Percentiles rank a stretch among this genome's conserved stretches.
These are phyloP conservation scores for Brachystomella parvula DNA, from an alignment of 1,140 invertebrate species.

Conservation along the genomic window DNA sequence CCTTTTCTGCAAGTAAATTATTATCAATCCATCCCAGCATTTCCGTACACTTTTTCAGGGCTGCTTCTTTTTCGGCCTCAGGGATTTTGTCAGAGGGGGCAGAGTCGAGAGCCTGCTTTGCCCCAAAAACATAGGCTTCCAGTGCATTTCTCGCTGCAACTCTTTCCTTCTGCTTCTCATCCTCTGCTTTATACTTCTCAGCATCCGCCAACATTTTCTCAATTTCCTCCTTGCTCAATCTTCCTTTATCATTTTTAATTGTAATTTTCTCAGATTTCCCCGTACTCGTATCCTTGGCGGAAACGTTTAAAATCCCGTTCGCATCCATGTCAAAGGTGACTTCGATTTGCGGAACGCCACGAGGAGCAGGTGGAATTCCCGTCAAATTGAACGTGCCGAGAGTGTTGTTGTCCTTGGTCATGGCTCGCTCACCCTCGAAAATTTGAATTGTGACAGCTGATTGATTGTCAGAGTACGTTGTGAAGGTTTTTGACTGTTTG, in stretches of 20 bases:
- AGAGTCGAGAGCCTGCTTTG: not conserved
- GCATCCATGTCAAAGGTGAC: too few relatives aligned
- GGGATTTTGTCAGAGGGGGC: conserved; percentile 45
- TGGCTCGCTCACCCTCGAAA: too few relatives aligned
- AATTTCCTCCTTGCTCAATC: conserved; percentile 81
- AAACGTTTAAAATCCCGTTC: conserved; percentile 72
- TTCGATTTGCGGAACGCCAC: too few relatives aligned
- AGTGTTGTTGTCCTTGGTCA: conserved; percentile 72
- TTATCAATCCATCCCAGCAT: conserved; percentile 46
- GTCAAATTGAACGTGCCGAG: conserved; percentile 67
- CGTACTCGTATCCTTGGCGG: conserved; percentile 65
- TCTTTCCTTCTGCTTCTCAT: too few relatives aligned
- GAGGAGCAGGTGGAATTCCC: too few relatives aligned
- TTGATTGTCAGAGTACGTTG: conserved; percentile 54
- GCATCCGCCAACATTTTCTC: conserved; percentile 80
- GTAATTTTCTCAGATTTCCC: too few relatives aligned
- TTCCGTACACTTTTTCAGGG: conserved; percentile 46
- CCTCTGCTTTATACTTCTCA: conserved; percentile 59
- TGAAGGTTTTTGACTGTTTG: conserved; percentile 49
- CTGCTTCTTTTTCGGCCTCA: conserved; percentile 52
- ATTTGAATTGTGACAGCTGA: conserved; percentile 67
- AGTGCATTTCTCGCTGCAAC: conserved; percentile 48
- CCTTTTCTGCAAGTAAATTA: conserved; percentile 48
- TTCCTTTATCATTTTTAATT: conserved; percentile 37
- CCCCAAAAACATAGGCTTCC: not conserved